These are phyloP conservation scores for Clepsis dumicolana DNA, from an alignment of 2,888 invertebrate genomes.

Conservation along the genomic window DNA sequence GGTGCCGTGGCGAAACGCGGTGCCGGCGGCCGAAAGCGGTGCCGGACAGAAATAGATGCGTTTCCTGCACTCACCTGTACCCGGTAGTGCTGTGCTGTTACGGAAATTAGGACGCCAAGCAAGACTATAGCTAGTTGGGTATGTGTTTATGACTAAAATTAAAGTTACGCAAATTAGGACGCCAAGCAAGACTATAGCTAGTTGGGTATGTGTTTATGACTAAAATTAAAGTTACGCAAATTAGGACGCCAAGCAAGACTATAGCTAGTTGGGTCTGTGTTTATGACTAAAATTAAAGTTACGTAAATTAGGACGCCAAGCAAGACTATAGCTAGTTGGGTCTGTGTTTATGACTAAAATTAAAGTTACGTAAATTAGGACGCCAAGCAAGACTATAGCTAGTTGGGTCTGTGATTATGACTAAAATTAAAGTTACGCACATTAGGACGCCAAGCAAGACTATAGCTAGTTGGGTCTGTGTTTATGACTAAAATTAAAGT, in stretches of 20 bases:
- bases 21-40: constrained; percentile 57
- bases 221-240: constrained; percentile 28
- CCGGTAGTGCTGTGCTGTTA: constrained; percentile 24
- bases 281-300: too few species aligned
- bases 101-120: constrained; percentile 19
- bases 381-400: too few species aligned
- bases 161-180: constrained; percentile 25
- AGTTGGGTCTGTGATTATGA: too few species aligned
- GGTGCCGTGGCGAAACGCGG: constrained; percentile 61
- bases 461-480: too few species aligned
- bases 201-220: background rate
- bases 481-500: too few species aligned
- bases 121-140: background rate
- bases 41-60: constrained; percentile 70
- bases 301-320: constrained; percentile 19
- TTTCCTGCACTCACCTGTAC: constrained; percentile 40
- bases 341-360: too few species aligned
- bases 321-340: background rate
- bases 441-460: too few species aligned
- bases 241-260: constrained; percentile 3
- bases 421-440: too few species aligned
- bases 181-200: background rate
- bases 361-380: too few species aligned
- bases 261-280: background rate
- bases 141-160: too few species aligned